Evolutionary conservation across 2,113 vertebrate species (phyloP).

Genomic region (Nothocercus julius): DNA sequence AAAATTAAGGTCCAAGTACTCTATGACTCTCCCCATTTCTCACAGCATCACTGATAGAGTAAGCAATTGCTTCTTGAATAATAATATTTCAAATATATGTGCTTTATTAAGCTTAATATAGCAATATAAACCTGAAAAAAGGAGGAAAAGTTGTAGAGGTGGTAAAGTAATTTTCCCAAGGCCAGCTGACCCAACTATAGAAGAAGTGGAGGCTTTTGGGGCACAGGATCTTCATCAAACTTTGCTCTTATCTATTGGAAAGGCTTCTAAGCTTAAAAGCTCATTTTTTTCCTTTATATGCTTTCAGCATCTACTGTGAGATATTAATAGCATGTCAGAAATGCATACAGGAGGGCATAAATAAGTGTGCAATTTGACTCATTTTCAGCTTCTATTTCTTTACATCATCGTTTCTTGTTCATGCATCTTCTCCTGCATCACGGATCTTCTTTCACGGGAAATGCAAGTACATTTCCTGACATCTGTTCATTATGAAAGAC

Average conservation of each 20-base stretch:
- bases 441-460: neutral
- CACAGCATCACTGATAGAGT: neutral
- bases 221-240: neutral
- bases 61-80: neutral
- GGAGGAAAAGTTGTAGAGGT: neutral
- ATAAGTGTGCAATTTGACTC: fast-evolving
- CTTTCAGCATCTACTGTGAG: neutral
- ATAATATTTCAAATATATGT: neutral
- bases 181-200: neutral
- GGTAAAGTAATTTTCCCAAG: neutral
- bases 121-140: neutral
- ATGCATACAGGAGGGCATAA: neutral
- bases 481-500: neutral
- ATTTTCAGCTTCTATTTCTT: neutral
- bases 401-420: neutral
- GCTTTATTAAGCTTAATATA: neutral
- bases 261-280: neutral
- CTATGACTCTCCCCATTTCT: neutral
- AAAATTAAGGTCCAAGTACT: neutral
- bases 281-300: neutral
- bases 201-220: neutral
- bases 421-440: neutral
- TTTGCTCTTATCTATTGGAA: neutral
- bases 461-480: neutral
- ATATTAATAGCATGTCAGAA: neutral